A percentile compares a stretch with the other conserved stretches of the same genome.
These are phyloP conservation scores for Lynx canadensis DNA, from an alignment of 2,113 vertebrate species.

Conservation along the genomic window DNA sequence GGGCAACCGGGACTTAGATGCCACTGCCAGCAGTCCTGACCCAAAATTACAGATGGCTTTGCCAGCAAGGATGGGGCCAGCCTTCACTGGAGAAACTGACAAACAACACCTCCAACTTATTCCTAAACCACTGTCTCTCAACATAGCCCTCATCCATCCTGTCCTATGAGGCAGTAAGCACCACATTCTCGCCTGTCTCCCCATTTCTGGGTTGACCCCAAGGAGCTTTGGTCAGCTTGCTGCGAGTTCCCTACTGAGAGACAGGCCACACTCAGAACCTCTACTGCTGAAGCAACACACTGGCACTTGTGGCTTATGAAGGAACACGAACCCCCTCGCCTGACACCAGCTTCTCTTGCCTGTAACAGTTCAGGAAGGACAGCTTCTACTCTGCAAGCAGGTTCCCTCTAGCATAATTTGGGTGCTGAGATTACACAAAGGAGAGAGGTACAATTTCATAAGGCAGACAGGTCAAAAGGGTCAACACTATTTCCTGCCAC, in stretches of 20 bases:
- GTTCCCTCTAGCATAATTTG: not conserved
- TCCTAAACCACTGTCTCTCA: not conserved
- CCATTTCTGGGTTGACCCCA: not conserved
- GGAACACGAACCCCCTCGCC: not conserved
- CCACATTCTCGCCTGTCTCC: rapidly evolving
- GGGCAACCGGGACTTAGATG: not conserved
- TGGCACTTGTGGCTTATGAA: not conserved
- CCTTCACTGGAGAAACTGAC: not conserved
- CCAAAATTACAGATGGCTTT: not conserved
- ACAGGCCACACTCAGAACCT: no score
- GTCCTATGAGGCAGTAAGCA: not conserved
- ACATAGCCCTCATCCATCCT: not conserved
- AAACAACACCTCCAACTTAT: no score
- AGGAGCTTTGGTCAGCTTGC: not conserved
- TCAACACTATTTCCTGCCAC: not conserved
- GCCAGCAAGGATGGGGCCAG: not conserved
- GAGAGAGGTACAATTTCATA: not conserved
- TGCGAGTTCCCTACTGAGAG: not conserved
- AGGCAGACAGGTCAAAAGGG: not conserved
- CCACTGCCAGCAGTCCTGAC: no score
- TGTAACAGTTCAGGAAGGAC: not conserved
- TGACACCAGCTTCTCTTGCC: not conserved
- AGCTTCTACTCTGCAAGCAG: not conserved
- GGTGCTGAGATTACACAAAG: not conserved
- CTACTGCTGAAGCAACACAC: not conserved